phyloP scores from a whole-genome alignment of 2,888 invertebrate species.

The Lysandra coridon region DNA sequence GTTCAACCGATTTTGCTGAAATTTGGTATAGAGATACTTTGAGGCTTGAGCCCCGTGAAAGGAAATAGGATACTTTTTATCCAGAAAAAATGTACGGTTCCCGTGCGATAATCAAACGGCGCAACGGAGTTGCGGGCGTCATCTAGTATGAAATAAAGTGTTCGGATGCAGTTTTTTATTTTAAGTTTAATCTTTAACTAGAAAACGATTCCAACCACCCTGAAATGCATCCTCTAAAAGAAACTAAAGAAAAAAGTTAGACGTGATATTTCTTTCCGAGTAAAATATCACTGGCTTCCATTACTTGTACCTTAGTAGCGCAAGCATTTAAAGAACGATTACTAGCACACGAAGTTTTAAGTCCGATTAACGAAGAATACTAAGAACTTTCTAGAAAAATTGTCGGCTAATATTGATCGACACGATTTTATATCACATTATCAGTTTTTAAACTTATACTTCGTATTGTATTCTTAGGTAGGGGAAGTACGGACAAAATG shows the following conservation, averaged over 20 bases:
- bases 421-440: not conserved
- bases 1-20: too few species aligned
- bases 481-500: too few species aligned
- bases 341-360: not conserved
- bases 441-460: not conserved
- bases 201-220: not conserved
- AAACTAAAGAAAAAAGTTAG: not conserved
- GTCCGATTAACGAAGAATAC: not conserved
- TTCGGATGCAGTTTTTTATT: not conserved
- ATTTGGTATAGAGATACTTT: too few species aligned
- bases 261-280: conserved; percentile 6
- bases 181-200: not conserved
- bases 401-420: not conserved
- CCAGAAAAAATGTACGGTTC: too few species aligned
- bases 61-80: too few species aligned
- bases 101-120: too few species aligned
- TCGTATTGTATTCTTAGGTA: not conserved
- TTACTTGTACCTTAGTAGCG: conserved; percentile 4
- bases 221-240: not conserved
- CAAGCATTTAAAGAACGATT: conserved; percentile 8
- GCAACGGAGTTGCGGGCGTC: too few species aligned
- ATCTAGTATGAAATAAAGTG: not conserved
- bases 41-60: too few species aligned
- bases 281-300: conserved; percentile 10
- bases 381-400: not conserved